A percentile compares a stretch with the other conserved stretches of the same genome.
These are phyloP conservation scores for Archivesica marissinica DNA, from an alignment of 1,140 invertebrate genomes.

Conservation along the genomic window DNA sequence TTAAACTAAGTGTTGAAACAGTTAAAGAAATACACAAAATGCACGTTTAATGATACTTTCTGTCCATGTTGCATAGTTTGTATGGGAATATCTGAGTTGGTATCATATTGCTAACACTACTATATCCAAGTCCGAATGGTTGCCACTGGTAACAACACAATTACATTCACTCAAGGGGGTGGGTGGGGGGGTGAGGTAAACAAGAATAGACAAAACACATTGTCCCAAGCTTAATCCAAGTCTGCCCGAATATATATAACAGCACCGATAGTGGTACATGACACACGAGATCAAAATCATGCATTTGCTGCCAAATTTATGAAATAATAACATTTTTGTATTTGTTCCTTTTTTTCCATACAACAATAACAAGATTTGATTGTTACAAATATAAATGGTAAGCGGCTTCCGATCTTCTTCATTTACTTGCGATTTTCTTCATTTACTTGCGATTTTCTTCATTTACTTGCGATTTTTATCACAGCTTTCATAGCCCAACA, in stretches of 20 bases:
- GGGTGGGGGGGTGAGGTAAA: neutral
- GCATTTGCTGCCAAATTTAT: too few relatives aligned
- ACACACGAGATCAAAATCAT: neutral
- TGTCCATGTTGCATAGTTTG: constrained; percentile 16
- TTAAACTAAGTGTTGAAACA: neutral
- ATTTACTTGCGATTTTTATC: too few relatives aligned
- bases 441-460: too few relatives aligned
- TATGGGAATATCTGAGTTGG: neutral
- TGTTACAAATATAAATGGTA: too few relatives aligned
- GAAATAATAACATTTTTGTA: too few relatives aligned
- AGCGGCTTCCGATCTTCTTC: too few relatives aligned
- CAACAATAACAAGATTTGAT: too few relatives aligned
- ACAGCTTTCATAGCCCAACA: too few relatives aligned
- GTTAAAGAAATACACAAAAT: neutral
- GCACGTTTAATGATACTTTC: neutral
- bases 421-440: too few relatives aligned
- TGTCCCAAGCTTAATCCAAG: neutral
- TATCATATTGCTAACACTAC: neutral
- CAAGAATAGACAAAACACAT: neutral
- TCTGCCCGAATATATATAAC: neutral
- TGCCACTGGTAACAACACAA: neutral
- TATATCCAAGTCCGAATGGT: neutral
- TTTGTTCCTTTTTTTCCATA: too few relatives aligned
- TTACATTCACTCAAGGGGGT: neutral
- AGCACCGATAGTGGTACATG: neutral